Base-by-base conservation (phyloP, 2,888 invertebrate species). In the Flexamia atlantica region DNA sequence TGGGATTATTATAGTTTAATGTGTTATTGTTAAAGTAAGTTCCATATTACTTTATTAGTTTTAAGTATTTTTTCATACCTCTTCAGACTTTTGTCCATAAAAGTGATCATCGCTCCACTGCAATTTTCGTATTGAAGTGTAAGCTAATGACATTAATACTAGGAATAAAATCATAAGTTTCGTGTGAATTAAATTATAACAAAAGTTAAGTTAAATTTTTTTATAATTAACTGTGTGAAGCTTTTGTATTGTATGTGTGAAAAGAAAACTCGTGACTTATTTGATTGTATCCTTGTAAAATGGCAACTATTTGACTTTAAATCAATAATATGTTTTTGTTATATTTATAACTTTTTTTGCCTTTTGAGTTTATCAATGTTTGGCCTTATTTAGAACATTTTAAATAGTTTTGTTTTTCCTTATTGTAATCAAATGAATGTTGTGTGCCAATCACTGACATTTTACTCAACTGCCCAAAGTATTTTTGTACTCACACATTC, bases 1-100 rank as follows among this genome's bases (percentile, higher is more conserved):
- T 72, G 72, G 72, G 72, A 72, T 72, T 72, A 36, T 72, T 72
- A 40, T 30, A 72, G 42, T 36, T 72, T 42, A 64, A 72, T 72
- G 36, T 40, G 20, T 72, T 72, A 40, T 72, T 36, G 36, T 72
- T 72, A 46, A 46, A 36, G 42, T 72, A 68, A 70, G 70, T 40
- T 70, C 20, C 40, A 70, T 9, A 28, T 7, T 70, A 70, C 3
- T 32, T 36, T 70, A 40, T n/a, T 70, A 40, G 30, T 70, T 32
- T 14, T 68, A 32, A 57, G 57, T 30, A 57, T 30, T 28, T 30
- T 64, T 64, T 53, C 53, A 53, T 23, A 53, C 23, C 23, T 46
- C 12, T 36, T 36, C 46, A 46, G n/a, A 17, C n/a, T n/a, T n/a
- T n/a, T n/a, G n/a, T n/a, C n/a, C n/a, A n/a, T n/a, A n/a, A n/a